Conservation (phyloP, 2,888 invertebrate genomes). For the Spodoptera littoralis region DNA sequence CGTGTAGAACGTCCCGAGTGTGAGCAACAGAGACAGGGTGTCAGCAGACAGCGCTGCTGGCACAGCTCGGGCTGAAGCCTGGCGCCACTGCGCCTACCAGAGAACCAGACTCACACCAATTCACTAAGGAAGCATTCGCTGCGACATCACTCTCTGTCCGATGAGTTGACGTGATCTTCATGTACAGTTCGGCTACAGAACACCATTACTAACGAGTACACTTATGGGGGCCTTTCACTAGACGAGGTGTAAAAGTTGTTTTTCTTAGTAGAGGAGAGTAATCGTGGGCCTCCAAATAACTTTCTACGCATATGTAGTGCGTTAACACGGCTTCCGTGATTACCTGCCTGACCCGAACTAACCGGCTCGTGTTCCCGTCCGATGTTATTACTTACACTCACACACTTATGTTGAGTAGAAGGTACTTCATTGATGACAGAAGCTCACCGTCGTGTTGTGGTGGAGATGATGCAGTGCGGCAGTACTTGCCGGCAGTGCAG, state of each 20-base stretch:
- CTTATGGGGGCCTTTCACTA: slow-evolving; percentile 17
- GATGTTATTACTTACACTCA: too few species aligned
- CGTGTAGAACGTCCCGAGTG: too few species aligned
- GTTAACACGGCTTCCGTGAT: slow-evolving; percentile 9
- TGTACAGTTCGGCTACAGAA: not conserved
- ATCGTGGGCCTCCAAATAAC: slow-evolving; percentile 19
- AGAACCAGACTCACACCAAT: too few species aligned
- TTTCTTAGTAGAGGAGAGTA: slow-evolving; percentile 8
- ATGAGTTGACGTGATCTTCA: not conserved
- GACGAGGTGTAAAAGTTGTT: slow-evolving; percentile 39
- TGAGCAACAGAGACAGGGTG: too few species aligned
- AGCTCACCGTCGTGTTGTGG: not conserved
- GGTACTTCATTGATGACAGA: too few species aligned
- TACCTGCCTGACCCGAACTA: slow-evolving; percentile 1
- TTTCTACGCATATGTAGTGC: slow-evolving; percentile 26
- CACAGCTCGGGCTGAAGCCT: too few species aligned
- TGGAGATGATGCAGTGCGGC: not conserved
- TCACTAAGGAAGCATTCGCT: too few species aligned
- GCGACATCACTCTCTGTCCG: too few species aligned
- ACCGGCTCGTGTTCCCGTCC: not conserved
- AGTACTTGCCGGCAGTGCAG: slow-evolving; percentile 7
- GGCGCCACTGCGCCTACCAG: too few species aligned
- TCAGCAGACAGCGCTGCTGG: too few species aligned
- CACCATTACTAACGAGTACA: not conserved
- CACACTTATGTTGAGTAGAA: not conserved